Evolutionary conservation across 2,888 invertebrate species (phyloP), one percentile per base, ranked within the genome.

Genomic region (Drosophila robusta): DNA sequence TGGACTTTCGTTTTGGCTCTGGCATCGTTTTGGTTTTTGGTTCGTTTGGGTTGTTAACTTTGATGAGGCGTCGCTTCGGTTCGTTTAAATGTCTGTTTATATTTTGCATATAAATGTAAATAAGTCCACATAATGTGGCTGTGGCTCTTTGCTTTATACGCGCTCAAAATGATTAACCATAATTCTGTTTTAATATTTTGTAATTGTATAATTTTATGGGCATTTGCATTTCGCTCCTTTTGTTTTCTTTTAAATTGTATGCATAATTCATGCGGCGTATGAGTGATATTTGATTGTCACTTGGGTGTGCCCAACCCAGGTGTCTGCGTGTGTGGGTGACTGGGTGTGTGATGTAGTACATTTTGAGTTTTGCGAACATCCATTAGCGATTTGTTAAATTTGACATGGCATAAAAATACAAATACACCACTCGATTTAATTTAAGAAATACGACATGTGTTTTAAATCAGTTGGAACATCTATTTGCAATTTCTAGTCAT

Each of bases 171-270:
- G 70, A 85, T 87, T 82, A 81, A 54, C 88, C 75, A 89, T 87
- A 77, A 87, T 73, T 85, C 68, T 69, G 68, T 68, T 85, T 87
- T 79, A 89, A 76, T 87, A 85, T 89, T 87, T 89, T 79, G 83
- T 85, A 89, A 85, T 89, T 89, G 88, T 85, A 89, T 87, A 87
- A 78, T 78, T 87, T 85, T 68, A 78, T 76, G 81, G 68, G 38
- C 78, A 82, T 88, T 88, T 87, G 83, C 78, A 78, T 67, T 75
- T 50, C 39, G 52, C 29, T 36, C 29, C 39, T 44, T 46, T 49
- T 57, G 58, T 41, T 67, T 66, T 54, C 38, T 41, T 44, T 70
- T 44, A 18, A 70, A 55, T 65, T 54, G 44, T 7, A 81, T 84
- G 84, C 78, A 88, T 84, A 70, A 84, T 84, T 84, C 87, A 84